Percentiles rank a stretch among this genome's conserved stretches.
Evolutionary conservation across 2,113 vertebrate species (phyloP).

Genomic region (Pelecanoides urinatrix): DNA sequence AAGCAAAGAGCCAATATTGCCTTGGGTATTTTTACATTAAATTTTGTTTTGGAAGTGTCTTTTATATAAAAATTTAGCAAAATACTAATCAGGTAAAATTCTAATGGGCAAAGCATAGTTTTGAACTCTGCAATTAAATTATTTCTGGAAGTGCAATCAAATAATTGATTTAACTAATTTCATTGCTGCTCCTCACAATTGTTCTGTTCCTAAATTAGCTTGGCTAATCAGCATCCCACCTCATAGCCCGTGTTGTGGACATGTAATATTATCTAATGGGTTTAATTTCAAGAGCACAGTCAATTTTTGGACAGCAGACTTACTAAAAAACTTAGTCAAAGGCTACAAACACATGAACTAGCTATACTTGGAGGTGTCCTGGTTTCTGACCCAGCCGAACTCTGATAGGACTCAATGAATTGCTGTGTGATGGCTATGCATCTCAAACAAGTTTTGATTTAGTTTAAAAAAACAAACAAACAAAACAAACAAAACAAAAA

Average conservation of each 20-base stretch:
- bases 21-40: background rate
- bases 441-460: background rate
- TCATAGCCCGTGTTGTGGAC: background rate
- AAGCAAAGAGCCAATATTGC: background rate
- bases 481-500: too few species aligned
- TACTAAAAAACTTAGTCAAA: constrained; percentile 7
- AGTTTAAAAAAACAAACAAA: background rate
- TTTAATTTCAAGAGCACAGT: background rate
- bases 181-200: background rate
- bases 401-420: background rate
- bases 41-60: background rate
- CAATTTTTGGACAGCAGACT: constrained; percentile 4
- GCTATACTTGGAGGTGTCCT: background rate
- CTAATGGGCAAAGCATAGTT: background rate
- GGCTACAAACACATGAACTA: background rate
- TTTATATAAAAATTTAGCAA: background rate
- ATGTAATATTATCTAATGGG: background rate
- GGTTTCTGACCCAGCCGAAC: background rate
- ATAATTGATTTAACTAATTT: background rate
- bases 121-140: background rate
- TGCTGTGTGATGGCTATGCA: background rate
- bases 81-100: background rate
- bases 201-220: constrained; percentile 14
- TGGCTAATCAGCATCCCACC: constrained; percentile 5
- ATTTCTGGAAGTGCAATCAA: constrained; percentile 1